Conservation (phyloP, 2,113 vertebrate genomes). For the Pelecanoides urinatrix region DNA sequence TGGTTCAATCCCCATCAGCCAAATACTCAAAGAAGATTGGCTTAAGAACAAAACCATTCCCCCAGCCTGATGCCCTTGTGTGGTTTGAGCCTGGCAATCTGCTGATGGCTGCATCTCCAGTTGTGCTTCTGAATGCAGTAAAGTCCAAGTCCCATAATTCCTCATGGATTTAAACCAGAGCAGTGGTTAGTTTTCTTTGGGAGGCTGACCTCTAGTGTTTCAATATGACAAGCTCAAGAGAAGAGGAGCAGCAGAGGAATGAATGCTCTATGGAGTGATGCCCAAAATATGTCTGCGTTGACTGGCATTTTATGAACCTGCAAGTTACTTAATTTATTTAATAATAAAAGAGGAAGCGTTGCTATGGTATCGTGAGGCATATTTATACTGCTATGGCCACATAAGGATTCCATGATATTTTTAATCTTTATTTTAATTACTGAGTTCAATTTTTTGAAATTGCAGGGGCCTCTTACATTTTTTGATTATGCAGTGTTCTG, state of each 20-base stretch:
- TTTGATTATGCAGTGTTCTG: conserved; percentile 38
- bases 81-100: neutral
- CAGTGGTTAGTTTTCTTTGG: conserved; percentile 33
- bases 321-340: conserved; percentile 44
- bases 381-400: conserved; percentile 2
- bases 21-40: neutral
- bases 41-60: neutral
- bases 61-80: neutral
- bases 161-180: conserved; percentile 20
- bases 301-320: conserved; percentile 36
- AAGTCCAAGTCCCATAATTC: neutral
- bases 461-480: neutral
- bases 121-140: neutral
- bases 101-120: neutral
- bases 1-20: neutral
- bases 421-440: conserved; percentile 64
- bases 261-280: neutral
- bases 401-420: conserved; percentile 42
- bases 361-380: conserved; percentile 19
- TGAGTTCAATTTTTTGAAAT: conserved; percentile 13
- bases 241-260: neutral
- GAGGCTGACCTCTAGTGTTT: conserved; percentile 54
- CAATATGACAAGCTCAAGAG: neutral
- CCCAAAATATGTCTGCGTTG: neutral
- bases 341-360: conserved; percentile 33